Conservation (phyloP, 2,797 vertebrate species). For the Botia kubotai region DNA sequence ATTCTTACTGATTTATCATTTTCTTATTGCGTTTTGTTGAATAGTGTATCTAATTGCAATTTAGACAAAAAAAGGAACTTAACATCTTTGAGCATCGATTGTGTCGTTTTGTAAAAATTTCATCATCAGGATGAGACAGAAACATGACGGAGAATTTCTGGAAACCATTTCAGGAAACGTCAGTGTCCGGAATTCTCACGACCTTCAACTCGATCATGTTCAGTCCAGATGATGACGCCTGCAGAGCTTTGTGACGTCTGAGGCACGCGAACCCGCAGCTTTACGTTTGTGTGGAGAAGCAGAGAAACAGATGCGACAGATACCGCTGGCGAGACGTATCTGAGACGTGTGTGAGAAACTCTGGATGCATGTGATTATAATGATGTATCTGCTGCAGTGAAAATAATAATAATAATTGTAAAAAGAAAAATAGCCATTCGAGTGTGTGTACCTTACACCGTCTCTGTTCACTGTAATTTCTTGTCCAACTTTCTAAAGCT, state of each 20-base stretch:
- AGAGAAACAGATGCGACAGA: background rate
- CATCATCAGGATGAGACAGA: background rate
- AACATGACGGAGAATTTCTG: background rate
- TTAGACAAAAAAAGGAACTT: slow-evolving; percentile 39
- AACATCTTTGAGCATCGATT: slow-evolving; percentile 44
- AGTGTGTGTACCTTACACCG: slow-evolving; percentile 16
- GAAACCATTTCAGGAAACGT: slow-evolving; percentile 32
- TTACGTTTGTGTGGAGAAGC: background rate
- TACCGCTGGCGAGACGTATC: background rate
- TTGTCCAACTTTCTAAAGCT: slow-evolving; percentile 79
- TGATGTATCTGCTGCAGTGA: background rate
- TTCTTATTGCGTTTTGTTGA: slow-evolving; percentile 56
- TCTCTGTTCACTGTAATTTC: slow-evolving; percentile 56
- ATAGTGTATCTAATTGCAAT: slow-evolving; percentile 57
- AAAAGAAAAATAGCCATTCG: slow-evolving; percentile 11
- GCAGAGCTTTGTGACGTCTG: background rate
- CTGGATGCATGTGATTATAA: background rate
- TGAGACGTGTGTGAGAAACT: background rate
- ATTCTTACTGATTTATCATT: slow-evolving; percentile 68
- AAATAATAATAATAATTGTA: background rate
- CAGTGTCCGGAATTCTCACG: background rate
- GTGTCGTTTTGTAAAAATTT: slow-evolving; percentile 17
- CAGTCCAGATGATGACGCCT: background rate
- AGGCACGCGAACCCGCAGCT: background rate
- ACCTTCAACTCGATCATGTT: background rate